Evolutionary conservation across 2,797 vertebrate species (phyloP).

Genomic region (Myripristis jacobus): DNA sequence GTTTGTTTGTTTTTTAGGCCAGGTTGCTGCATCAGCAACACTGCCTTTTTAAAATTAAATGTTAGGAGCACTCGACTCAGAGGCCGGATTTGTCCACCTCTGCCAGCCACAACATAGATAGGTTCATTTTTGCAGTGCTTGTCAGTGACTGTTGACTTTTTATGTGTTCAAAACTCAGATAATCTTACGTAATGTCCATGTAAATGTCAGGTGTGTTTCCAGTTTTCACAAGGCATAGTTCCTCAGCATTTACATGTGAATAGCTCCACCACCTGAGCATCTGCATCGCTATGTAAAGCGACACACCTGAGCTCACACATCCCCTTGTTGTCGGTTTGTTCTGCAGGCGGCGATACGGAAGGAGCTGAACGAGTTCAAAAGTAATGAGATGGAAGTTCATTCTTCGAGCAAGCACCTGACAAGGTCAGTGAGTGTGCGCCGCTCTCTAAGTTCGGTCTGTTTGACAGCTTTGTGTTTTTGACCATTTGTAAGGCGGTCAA

Average conservation of each 20-base stretch:
- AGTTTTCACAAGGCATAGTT: background rate
- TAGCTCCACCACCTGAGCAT: slow-evolving; percentile 22
- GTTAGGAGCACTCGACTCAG: background rate
- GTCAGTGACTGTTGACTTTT: background rate
- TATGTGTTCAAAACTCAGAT: background rate
- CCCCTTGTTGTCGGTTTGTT: slow-evolving; percentile 28
- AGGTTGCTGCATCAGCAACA: background rate
- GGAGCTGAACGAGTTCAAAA: slow-evolving; percentile 98
- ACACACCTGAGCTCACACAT: slow-evolving; percentile 31
- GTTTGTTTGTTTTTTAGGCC: too few species aligned
- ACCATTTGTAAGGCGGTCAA: slow-evolving; percentile 6
- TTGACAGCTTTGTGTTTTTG: background rate
- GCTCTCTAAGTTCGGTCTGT: background rate
- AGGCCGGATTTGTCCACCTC: too few species aligned
- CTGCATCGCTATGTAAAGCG: background rate
- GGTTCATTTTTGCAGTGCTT: background rate
- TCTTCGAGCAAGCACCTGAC: slow-evolving; percentile 98
- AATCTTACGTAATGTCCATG: slow-evolving; percentile 16
- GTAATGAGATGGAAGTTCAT: slow-evolving; percentile 98
- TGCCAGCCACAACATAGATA: too few species aligned
- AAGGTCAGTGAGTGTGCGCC: slow-evolving; percentile 81
- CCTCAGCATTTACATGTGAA: slow-evolving; percentile 8
- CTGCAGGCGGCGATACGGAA: slow-evolving; percentile 95
- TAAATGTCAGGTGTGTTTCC: slow-evolving; percentile 24
- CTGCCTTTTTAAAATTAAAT: background rate